Evolutionary conservation across 1,140 invertebrate genomes (phyloP).

Genomic region (Acromyrmex echinatior): DNA sequence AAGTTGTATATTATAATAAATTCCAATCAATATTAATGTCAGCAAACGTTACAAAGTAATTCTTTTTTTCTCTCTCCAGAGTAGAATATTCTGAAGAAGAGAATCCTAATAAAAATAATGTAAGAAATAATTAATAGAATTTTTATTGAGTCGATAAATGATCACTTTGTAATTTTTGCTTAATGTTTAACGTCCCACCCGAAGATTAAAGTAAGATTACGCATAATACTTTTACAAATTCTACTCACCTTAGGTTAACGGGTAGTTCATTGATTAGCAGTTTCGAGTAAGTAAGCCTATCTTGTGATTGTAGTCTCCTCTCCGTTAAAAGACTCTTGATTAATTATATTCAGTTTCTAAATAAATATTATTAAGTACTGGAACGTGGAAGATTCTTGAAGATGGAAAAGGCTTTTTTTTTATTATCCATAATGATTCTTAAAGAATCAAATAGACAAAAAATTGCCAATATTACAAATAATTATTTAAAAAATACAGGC

Average conservation of each 20-base stretch:
- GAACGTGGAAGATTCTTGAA: conserved; percentile 50
- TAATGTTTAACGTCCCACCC: conserved; percentile 73
- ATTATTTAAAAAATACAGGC: background rate
- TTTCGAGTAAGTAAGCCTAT: conserved; percentile 85
- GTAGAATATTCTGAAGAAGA: background rate
- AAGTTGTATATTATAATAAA: conserved; percentile 22
- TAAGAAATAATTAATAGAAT: background rate
- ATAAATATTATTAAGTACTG: conserved; percentile 76
- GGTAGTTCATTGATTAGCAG: conserved; percentile 83
- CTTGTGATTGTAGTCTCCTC: conserved; percentile 85
- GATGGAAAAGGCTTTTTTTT: conserved; percentile 38
- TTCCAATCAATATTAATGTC: conserved; percentile 25
- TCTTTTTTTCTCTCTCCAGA: background rate
- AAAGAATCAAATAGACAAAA: conserved; percentile 9
- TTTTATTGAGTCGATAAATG: background rate
- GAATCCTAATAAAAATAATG: background rate
- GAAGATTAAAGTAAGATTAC: conserved; percentile 76
- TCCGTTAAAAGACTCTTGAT: conserved; percentile 82
- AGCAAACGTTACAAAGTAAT: conserved; percentile 58
- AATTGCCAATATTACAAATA: conserved; percentile 21
- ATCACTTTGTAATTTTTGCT: conserved; percentile 69
- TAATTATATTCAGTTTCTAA: conserved; percentile 78
- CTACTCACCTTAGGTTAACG: conserved; percentile 83
- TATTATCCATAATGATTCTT: conserved; percentile 14
- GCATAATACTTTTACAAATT: conserved; percentile 82